phyloP scores from a whole-genome alignment of 1,140 invertebrate species.

The Leguminivora glycinivorella region DNA sequence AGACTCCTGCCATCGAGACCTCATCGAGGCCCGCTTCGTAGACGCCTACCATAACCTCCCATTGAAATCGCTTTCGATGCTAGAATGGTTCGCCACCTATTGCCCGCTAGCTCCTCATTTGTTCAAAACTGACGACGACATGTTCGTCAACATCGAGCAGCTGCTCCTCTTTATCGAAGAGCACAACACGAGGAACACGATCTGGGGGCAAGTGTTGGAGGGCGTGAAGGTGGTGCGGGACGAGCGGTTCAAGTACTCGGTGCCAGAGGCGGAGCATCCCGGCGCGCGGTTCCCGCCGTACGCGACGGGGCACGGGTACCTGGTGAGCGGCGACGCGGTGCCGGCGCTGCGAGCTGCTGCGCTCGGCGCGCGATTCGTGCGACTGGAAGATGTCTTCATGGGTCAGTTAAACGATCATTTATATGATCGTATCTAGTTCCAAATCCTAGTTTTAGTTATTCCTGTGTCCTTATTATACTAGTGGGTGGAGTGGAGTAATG shows the following conservation, averaged over 20 bases:
- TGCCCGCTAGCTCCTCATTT: slow-evolving; percentile 87
- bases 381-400: slow-evolving; percentile 89
- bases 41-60: slow-evolving; percentile 94
- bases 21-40: slow-evolving; percentile 87
- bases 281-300: slow-evolving; percentile 84
- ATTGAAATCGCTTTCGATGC: slow-evolving; percentile 90
- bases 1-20: slow-evolving; percentile 85
- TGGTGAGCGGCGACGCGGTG: slow-evolving; percentile 85
- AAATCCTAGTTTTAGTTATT: too few species aligned
- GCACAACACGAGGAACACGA: slow-evolving; percentile 83
- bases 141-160: slow-evolving; percentile 92
- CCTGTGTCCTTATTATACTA: too few species aligned
- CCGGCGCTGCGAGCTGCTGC: slow-evolving; percentile 85
- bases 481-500: too few species aligned
- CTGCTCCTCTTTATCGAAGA: slow-evolving; percentile 85
- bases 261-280: slow-evolving; percentile 86
- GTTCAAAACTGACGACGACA: slow-evolving; percentile 94
- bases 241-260: slow-evolving; percentile 91
- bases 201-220: slow-evolving; percentile 89
- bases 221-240: slow-evolving; percentile 92
- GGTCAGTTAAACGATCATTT: too few species aligned
- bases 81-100: slow-evolving; percentile 90
- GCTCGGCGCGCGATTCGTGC: slow-evolving; percentile 86
- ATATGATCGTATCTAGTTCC: too few species aligned
- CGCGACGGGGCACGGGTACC: slow-evolving; percentile 92